Percentiles rank a stretch among this genome's conserved stretches.
These are phyloP conservation scores for Muntiacus muntjak DNA, from an alignment of 2,113 vertebrate species.

Conservation along the genomic window DNA sequence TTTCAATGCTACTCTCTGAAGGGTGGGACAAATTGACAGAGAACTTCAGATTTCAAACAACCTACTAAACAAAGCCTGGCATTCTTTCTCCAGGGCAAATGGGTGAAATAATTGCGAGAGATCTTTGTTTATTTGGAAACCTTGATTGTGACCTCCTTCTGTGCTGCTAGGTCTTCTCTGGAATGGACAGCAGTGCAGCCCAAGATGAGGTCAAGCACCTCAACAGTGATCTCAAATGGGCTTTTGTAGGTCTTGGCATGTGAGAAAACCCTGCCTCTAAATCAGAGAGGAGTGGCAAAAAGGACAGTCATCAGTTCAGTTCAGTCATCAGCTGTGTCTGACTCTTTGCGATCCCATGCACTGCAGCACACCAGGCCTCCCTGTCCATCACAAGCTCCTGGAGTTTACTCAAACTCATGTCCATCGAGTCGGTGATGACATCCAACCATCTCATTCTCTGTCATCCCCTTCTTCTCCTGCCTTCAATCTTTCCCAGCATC, in stretches of 20 bases:
- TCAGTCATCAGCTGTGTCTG: neutral
- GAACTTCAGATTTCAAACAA: neutral
- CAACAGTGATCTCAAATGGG: no score
- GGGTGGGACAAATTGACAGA: neutral
- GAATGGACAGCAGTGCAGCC: neutral
- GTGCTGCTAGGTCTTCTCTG: neutral
- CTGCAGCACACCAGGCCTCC: neutral
- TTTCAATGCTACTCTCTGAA: neutral
- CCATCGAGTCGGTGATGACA: neutral
- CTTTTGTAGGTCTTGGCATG: neutral
- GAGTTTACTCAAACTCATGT: accelerated
- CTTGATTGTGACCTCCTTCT: neutral
- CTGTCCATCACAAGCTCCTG: neutral
- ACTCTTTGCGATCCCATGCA: neutral
- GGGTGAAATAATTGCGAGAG: neutral
- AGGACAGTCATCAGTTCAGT: neutral
- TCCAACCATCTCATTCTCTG: neutral
- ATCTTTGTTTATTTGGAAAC: neutral
- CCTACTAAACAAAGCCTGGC: neutral
- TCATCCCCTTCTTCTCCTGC: neutral
- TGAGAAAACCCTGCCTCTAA: neutral
- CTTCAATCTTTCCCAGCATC: neutral
- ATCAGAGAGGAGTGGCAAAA: neutral
- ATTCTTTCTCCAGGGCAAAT: neutral
- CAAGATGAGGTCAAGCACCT: neutral